Evolutionary conservation across 1,140 invertebrate genomes (phyloP).

Genomic region (Meloidogyne exigua): DNA sequence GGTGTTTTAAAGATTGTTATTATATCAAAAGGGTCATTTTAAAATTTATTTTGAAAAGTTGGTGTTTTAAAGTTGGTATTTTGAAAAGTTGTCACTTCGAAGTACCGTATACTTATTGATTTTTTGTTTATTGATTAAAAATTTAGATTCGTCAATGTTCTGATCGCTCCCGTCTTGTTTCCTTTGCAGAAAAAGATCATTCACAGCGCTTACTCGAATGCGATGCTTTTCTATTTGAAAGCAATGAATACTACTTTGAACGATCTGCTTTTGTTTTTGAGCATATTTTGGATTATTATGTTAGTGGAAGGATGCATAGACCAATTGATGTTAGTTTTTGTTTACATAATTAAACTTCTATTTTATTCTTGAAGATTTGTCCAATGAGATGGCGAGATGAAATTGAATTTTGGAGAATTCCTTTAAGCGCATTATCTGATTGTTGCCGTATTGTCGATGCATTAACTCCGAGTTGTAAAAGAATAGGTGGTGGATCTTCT

Average conservation of each 20-base stretch:
- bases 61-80: not conserved
- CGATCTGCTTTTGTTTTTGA: constrained; percentile 55
- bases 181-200: constrained; percentile 51
- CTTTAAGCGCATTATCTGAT: constrained; percentile 44
- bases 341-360: not conserved
- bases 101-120: not conserved
- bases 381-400: constrained; percentile 51
- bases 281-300: constrained; percentile 49
- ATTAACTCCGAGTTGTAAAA: constrained; percentile 10
- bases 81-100: not conserved
- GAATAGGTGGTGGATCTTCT: not conserved
- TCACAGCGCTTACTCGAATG: constrained; percentile 52
- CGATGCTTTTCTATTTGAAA: constrained; percentile 50
- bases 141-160: constrained; percentile 43
- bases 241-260: constrained; percentile 58
- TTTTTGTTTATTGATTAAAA: not conserved
- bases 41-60: not conserved
- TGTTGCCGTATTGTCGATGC: constrained; percentile 57
- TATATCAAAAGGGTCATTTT: not conserved
- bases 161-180: constrained; percentile 48
- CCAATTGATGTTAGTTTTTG: constrained; percentile 54
- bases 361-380: constrained; percentile 32
- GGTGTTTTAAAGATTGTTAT: not conserved
- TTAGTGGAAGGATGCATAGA: constrained; percentile 54
- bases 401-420: constrained; percentile 57